Evolutionary conservation across 2,113 vertebrate species (phyloP).

Genomic region (Gracilinanus agilis): DNA sequence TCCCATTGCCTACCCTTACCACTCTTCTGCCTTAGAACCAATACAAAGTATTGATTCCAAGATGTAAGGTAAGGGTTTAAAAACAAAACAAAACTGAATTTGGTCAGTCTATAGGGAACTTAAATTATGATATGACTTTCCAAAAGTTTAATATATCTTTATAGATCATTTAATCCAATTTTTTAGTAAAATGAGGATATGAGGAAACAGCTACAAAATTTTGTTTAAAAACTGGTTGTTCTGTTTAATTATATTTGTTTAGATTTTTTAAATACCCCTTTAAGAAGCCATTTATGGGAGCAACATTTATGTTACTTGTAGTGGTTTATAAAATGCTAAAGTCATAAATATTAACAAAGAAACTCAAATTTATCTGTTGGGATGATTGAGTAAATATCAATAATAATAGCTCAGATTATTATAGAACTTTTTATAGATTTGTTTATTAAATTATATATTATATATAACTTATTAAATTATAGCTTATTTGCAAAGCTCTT

Average conservation of each 20-base stretch:
- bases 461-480: too few species aligned
- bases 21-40: too few species aligned
- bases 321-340: slow-evolving; percentile 59
- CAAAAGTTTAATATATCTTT: slow-evolving; percentile 57
- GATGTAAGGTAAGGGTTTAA: too few species aligned
- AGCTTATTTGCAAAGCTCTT: not conserved
- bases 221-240: slow-evolving; percentile 53
- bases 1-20: too few species aligned
- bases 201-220: slow-evolving; percentile 49
- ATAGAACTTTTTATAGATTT: too few species aligned
- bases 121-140: slow-evolving; percentile 45
- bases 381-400: not conserved
- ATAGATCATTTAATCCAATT: not conserved
- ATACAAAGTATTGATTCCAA: too few species aligned
- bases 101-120: slow-evolving; percentile 20
- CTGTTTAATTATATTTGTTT: slow-evolving; percentile 68
- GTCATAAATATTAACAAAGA: slow-evolving; percentile 50
- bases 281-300: slow-evolving; percentile 40
- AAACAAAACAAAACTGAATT: slow-evolving; percentile 43
- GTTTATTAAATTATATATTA: too few species aligned
- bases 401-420: not conserved
- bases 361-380: slow-evolving; percentile 35
- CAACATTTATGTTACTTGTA: not conserved
- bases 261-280: slow-evolving; percentile 29
- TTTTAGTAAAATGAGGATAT: slow-evolving; percentile 45